Percentiles rank a stretch among this genome's conserved stretches.
These are phyloP conservation scores for Heliconius ismenius DNA, from an alignment of 2,888 invertebrate species.

Conservation along the genomic window DNA sequence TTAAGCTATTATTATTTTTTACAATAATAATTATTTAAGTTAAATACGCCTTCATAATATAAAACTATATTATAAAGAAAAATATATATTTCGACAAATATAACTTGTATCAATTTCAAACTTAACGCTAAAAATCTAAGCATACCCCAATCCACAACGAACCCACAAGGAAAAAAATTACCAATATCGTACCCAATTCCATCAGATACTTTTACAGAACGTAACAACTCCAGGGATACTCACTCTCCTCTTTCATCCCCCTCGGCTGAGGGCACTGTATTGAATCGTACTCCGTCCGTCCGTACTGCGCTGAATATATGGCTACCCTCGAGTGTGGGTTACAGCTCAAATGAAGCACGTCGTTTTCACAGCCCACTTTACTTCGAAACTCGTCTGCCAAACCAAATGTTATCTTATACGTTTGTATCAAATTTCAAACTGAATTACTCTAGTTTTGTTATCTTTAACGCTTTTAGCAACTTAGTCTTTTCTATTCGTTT, in stretches of 20 bases:
- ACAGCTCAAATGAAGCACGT: slow-evolving; percentile 93
- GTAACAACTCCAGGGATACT: slow-evolving; percentile 61
- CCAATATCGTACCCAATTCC: slow-evolving; percentile 40
- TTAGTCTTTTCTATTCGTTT: slow-evolving; percentile 36
- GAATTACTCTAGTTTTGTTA: slow-evolving; percentile 19
- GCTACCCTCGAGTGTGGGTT: slow-evolving; percentile 93
- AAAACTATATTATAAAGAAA: background rate
- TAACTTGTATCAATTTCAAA: background rate
- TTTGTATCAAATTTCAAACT: slow-evolving; percentile 28
- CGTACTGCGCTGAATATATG: slow-evolving; percentile 95
- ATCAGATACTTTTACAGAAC: slow-evolving; percentile 42
- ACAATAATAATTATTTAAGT: background rate
- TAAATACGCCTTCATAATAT: background rate
- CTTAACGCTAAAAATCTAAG: slow-evolving; percentile 19
- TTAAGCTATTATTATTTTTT: too few species aligned
- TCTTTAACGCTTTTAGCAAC: slow-evolving; percentile 40
- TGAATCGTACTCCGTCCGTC: slow-evolving; percentile 93
- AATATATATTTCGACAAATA: background rate
- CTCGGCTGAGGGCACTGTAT: slow-evolving; percentile 92
- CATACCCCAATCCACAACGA: slow-evolving; percentile 16
- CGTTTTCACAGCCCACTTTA: slow-evolving; percentile 96
- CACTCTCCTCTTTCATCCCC: slow-evolving; percentile 93
- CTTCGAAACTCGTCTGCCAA: slow-evolving; percentile 94
- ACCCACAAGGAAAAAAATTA: slow-evolving; percentile 35
- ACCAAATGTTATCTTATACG: slow-evolving; percentile 36